phyloP scores from a whole-genome alignment of 2,113 vertebrate species.

The Apteryx mantelli region DNA sequence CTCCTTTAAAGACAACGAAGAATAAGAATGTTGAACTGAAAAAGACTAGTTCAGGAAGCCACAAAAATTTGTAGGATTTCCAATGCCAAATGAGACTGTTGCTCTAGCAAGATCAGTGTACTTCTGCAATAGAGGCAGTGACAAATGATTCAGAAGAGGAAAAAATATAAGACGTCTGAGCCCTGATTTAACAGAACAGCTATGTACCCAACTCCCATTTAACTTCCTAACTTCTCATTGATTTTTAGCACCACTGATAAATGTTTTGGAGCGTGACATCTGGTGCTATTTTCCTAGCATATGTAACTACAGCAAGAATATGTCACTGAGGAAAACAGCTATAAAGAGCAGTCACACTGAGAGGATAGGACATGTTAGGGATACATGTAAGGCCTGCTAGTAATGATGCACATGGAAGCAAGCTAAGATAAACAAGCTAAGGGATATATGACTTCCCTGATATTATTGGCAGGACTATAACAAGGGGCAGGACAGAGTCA shows the following conservation, averaged over 20 bases:
- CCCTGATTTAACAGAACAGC: not conserved
- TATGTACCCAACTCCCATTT: not conserved
- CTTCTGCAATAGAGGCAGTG: not conserved
- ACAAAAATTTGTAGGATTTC: not conserved
- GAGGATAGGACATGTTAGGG: accelerated
- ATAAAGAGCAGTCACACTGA: not conserved
- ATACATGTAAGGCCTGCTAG: not conserved
- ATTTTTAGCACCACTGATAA: not conserved
- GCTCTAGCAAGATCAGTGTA: not conserved
- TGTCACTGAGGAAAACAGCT: not conserved
- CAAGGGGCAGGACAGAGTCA: not conserved
- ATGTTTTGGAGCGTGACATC: not conserved
- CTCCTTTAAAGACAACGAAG: not conserved
- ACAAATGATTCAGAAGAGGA: not conserved
- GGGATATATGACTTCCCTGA: not conserved
- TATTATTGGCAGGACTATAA: not conserved
- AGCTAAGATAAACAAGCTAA: not conserved
- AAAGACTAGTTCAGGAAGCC: not conserved
- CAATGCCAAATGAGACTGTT: not conserved
- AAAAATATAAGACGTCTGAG: not conserved
- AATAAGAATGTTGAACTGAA: not conserved
- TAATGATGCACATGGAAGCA: not conserved
- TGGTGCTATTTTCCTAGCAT: not conserved
- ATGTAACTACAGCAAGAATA: not conserved
- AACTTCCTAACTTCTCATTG: not conserved